Evolutionary conservation across 1,140 invertebrate genomes (phyloP).

Genomic region (Hetaerina americana): DNA sequence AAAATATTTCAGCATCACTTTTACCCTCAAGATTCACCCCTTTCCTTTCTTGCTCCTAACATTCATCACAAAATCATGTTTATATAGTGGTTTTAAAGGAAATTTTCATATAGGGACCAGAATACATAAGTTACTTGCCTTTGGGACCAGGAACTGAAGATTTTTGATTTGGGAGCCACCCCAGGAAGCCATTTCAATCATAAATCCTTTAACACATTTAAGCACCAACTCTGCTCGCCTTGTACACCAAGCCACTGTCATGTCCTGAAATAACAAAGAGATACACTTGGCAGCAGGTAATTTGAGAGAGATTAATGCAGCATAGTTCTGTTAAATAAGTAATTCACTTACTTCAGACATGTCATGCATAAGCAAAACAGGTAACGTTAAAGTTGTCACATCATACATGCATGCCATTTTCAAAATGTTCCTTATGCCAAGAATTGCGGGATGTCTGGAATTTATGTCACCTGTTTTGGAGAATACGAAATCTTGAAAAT

Average conservation of each 20-base stretch:
- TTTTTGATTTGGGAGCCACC: slow-evolving; percentile 82
- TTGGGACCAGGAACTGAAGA: slow-evolving; percentile 69
- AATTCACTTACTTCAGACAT: slow-evolving; percentile 65
- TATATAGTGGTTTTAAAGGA: too few species aligned
- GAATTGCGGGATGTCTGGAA: slow-evolving; percentile 88
- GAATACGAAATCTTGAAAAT: too few species aligned
- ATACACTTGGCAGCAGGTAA: not conserved
- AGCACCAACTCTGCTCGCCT: slow-evolving; percentile 91
- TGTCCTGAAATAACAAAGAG: slow-evolving; percentile 49
- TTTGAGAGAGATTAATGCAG: not conserved
- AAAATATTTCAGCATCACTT: too few species aligned
- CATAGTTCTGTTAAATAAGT: not conserved
- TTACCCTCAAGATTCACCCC: too few species aligned
- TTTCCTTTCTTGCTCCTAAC: too few species aligned
- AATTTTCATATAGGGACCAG: not conserved
- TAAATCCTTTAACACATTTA: slow-evolving; percentile 98
- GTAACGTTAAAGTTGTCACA: slow-evolving; percentile 84
- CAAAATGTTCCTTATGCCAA: slow-evolving; percentile 87
- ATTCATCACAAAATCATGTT: too few species aligned
- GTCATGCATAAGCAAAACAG: slow-evolving; percentile 81
- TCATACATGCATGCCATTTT: slow-evolving; percentile 89
- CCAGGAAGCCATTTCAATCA: slow-evolving; percentile 94
- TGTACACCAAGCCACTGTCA: slow-evolving; percentile 93
- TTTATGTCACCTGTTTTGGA: slow-evolving; percentile 74
- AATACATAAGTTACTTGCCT: slow-evolving; percentile 33